These are phyloP conservation scores for Triplophysa yarkandensis DNA, from an alignment of 2,797 vertebrate species.

Conservation along the genomic window DNA sequence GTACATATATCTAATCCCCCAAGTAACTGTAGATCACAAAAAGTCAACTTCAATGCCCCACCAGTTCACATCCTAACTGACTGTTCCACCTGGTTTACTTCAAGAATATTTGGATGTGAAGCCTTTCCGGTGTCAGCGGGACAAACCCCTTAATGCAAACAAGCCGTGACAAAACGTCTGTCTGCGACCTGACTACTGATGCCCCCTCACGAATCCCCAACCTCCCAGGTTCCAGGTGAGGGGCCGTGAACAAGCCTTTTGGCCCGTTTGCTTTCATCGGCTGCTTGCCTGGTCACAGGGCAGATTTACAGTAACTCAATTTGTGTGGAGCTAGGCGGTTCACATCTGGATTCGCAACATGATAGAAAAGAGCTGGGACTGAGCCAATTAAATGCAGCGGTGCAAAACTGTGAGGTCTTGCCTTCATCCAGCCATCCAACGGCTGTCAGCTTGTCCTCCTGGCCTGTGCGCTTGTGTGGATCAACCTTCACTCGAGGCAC, in stretches of 20 bases:
- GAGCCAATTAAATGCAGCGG: conserved; percentile 37
- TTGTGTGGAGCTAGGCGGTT: conserved; percentile 60
- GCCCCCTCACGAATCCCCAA: conserved; percentile 7
- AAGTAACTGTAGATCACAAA: not conserved
- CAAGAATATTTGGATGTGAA: conserved; percentile 18
- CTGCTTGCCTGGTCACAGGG: conserved; percentile 61
- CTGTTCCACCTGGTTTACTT: conserved; percentile 27
- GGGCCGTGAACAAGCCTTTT: conserved; percentile 24
- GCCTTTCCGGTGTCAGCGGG: conserved; percentile 20
- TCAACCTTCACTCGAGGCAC: conserved; percentile 18
- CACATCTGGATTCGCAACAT: conserved; percentile 65
- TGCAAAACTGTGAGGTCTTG: conserved; percentile 10
- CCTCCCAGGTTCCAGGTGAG: conserved; percentile 31
- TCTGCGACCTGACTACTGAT: conserved; percentile 30
- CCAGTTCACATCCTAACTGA: not conserved
- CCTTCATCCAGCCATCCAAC: conserved; percentile 17
- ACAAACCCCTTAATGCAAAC: conserved; percentile 32
- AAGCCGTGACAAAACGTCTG: conserved; percentile 34
- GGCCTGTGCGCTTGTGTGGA: conserved; percentile 10
- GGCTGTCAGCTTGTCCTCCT: conserved; percentile 23
- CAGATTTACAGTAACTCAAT: conserved; percentile 62
- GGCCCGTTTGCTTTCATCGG: conserved; percentile 7
- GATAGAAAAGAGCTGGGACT: conserved; percentile 31
- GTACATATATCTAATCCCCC: not conserved
- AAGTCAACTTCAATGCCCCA: not conserved